Evolutionary conservation across 2,888 invertebrate genomes (phyloP), one percentile per base, ranked within the genome.

Genomic region (Apotomis turbidana): DNA sequence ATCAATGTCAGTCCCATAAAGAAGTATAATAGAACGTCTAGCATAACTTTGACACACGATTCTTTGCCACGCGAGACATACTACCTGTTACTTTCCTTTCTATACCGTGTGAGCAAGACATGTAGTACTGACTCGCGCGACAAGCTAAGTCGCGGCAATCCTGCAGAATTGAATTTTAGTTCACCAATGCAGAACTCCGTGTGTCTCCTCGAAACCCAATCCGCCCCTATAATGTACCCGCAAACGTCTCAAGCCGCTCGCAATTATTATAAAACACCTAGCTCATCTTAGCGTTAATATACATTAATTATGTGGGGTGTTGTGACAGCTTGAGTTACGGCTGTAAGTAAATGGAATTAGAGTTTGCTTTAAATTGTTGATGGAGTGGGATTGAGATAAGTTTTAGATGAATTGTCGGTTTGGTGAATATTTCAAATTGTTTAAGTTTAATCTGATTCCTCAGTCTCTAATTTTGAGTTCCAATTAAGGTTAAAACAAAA

Each of bases 281-380:
- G 78, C 83, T 83, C 84, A 82, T 85, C 87, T 87, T 84, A 86
- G 85, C 89, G 89, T 87, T 90, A 90, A 90, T 88, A 86, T 84
- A 82, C 87, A 89, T 89, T 88, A 87, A 90, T 89, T 89, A 87
- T 87, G 79, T 80, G 81, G 80, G 87, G 85, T 87, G 86, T 86
- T 87, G 84, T 87, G 88, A 89, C 89, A 88, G 83, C 80, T 85
- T 83, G 85, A 87, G 85, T 87, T 86, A 86, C 81, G 80, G 77
- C 66, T 75, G 76, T 84, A 80, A 85, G 83, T 84, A 84, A 84
- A 82, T 82, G 81, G 80, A 79, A 79, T 78, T 74, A 54, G 71
- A 68, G 73, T 77, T 78, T 79, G 79, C 74, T 69, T 75, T 74
- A 71, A 69, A 59, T 68, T 71, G 54, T 72, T 68, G 51, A 71